These are phyloP conservation scores for Cariama cristata DNA, from an alignment of 2,113 vertebrate species.

Conservation along the genomic window DNA sequence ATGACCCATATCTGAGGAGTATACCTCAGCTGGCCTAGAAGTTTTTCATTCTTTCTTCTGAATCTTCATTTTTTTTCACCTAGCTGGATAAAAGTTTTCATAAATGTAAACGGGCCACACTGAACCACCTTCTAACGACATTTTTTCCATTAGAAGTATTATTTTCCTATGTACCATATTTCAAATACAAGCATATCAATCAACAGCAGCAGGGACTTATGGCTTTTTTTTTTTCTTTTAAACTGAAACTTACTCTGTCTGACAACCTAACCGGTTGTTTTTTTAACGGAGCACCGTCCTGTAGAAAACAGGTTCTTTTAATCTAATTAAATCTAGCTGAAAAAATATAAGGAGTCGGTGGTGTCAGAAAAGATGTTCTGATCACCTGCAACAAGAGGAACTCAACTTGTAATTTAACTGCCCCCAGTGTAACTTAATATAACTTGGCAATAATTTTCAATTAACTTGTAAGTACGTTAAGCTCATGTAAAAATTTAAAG, in stretches of 20 bases:
- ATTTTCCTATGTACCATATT: not conserved
- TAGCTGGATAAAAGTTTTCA: not conserved
- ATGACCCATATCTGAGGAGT: not conserved
- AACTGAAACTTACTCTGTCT: not conserved
- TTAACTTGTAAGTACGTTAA: not conserved
- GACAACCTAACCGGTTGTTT: not conserved
- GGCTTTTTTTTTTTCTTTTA: not conserved
- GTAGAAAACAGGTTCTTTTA: not conserved
- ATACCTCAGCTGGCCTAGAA: not conserved
- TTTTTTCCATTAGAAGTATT: not conserved
- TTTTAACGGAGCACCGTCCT: not conserved
- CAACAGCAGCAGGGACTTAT: not conserved
- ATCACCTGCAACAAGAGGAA: not conserved
- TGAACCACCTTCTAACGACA: not conserved
- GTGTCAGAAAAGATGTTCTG: not conserved
- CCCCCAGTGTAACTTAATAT: not conserved
- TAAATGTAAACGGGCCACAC: not conserved
- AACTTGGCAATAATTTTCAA: constrained; percentile 4
- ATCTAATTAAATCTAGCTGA: not conserved
- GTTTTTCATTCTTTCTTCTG: not conserved
- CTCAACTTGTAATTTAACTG: not conserved
- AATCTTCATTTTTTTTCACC: not conserved
- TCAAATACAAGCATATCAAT: not conserved
- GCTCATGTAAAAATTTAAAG: constrained; percentile 1
- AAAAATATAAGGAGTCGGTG: not conserved